Conservation (phyloP, 2,113 vertebrate genomes). For the Myiopsitta monachus region DNA sequence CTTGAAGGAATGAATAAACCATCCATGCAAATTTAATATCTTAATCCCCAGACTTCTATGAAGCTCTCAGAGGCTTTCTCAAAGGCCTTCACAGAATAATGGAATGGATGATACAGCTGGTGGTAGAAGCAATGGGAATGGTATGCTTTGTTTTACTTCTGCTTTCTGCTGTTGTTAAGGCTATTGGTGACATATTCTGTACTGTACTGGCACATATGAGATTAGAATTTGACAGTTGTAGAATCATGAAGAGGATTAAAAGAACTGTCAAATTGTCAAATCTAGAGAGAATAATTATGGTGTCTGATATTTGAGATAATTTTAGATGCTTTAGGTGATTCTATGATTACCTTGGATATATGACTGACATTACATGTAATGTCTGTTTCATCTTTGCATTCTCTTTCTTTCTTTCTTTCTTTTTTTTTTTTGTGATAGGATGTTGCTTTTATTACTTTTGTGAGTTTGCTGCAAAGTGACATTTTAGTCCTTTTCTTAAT, state of each 20-base stretch:
- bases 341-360: background rate
- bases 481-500: conserved; percentile 7
- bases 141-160: background rate
- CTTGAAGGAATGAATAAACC: background rate
- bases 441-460: background rate
- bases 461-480: background rate
- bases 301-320: background rate
- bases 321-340: background rate
- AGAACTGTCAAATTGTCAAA: background rate
- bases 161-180: background rate
- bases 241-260: background rate
- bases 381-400: background rate
- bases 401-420: background rate
- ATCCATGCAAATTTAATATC: background rate
- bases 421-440: background rate
- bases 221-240: background rate
- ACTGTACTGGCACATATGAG: background rate
- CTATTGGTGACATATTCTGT: background rate
- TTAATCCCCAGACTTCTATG: background rate
- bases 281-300: background rate
- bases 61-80: background rate
- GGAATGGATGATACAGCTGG: background rate
- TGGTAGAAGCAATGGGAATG: background rate
- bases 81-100: background rate
- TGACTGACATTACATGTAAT: background rate